These are phyloP conservation scores for Chinchilla lanigera DNA, from an alignment of 2,113 vertebrate genomes.

Conservation along the genomic window DNA sequence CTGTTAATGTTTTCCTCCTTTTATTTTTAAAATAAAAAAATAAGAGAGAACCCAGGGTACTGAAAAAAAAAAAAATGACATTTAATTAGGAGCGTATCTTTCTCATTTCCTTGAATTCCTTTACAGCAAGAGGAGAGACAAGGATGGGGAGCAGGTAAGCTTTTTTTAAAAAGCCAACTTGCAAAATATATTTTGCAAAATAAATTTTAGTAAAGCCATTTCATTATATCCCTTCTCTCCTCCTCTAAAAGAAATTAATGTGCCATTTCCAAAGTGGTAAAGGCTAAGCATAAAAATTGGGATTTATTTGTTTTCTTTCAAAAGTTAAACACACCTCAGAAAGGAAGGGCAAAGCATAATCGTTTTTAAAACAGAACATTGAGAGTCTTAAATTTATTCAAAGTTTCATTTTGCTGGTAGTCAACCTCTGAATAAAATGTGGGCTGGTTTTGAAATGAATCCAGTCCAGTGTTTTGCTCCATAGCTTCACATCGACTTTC, in stretches of 20 bases:
- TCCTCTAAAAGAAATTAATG: not conserved
- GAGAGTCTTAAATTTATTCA: slow-evolving; percentile 17
- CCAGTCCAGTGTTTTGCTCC: slow-evolving; percentile 8
- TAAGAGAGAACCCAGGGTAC: no score
- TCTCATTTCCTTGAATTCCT: slow-evolving; percentile 56
- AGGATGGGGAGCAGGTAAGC: not conserved
- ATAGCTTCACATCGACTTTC: not conserved
- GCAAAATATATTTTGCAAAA: slow-evolving; percentile 16
- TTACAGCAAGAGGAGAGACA: not conserved
- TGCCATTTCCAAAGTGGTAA: slow-evolving; percentile 19
- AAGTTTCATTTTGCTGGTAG: slow-evolving; percentile 8
- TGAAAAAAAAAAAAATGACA: no score
- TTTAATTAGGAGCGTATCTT: slow-evolving; percentile 46
- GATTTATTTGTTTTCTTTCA: slow-evolving; percentile 20
- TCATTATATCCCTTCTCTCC: not conserved
- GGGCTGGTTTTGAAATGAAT: slow-evolving; percentile 18
- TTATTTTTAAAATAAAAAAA: no score
- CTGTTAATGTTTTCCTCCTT: no score
- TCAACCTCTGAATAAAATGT: slow-evolving; percentile 33
- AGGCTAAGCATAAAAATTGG: slow-evolving; percentile 15
- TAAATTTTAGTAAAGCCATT: slow-evolving; percentile 50
- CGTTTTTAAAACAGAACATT: slow-evolving; percentile 28
- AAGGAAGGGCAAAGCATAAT: not conserved
- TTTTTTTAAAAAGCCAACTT: not conserved
- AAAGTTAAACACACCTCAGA: not conserved